These are phyloP conservation scores for Lineus longissimus DNA, from an alignment of 1,140 invertebrate species.

Conservation along the genomic window DNA sequence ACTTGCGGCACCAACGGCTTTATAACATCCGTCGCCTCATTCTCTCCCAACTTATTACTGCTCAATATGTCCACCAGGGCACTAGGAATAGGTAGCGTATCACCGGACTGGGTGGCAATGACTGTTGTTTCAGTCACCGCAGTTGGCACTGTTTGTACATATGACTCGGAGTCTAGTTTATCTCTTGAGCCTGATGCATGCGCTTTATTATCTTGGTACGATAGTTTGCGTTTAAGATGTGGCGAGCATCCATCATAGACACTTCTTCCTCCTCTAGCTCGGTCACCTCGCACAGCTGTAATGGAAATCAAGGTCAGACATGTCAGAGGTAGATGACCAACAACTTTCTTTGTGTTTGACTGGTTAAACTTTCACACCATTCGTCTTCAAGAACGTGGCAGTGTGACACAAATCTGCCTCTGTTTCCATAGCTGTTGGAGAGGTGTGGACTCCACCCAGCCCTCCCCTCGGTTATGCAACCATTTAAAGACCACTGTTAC, in stretches of 20 bases:
- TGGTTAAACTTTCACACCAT: no score
- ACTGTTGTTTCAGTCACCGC: background rate
- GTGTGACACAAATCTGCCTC: no score
- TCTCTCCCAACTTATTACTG: background rate
- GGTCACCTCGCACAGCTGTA: slow-evolving; percentile 87
- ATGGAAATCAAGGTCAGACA: slow-evolving; percentile 23
- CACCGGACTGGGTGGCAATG: background rate
- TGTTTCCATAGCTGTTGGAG: no score
- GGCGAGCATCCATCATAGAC: slow-evolving; percentile 66
- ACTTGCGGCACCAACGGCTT: slow-evolving; percentile 35
- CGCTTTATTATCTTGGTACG: slow-evolving; percentile 4
- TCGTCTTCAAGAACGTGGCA: no score
- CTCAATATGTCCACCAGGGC: slow-evolving; percentile 37
- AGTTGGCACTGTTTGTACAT: background rate
- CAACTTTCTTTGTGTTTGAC: background rate
- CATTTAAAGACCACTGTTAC: slow-evolving; percentile 2
- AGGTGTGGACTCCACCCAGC: background rate
- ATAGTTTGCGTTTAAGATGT: slow-evolving; percentile 27
- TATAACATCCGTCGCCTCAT: slow-evolving; percentile 5
- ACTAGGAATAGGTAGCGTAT: background rate
- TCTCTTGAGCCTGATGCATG: background rate
- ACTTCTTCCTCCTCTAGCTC: slow-evolving; percentile 88
- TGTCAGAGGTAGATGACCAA: no score
- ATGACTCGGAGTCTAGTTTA: no score
- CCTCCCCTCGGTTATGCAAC: background rate